phyloP scores from a whole-genome alignment of 2,888 invertebrate genomes.

The Sesamia inferens region DNA sequence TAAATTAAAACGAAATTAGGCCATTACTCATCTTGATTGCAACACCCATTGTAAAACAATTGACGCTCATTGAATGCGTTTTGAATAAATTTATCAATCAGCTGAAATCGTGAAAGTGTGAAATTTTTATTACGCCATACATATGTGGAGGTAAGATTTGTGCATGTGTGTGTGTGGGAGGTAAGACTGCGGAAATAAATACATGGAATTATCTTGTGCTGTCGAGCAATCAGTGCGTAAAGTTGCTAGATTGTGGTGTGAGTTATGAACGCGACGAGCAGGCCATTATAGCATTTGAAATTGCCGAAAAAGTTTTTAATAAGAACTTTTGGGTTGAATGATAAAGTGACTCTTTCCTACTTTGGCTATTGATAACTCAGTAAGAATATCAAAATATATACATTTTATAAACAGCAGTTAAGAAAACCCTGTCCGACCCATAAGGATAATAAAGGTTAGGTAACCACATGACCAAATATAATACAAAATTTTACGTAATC shows the following conservation, averaged over 20 bases:
- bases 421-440: no score
- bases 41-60: slow-evolving; percentile 39
- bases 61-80: slow-evolving; percentile 17
- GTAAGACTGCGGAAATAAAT: slow-evolving; percentile 69
- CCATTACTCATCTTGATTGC: slow-evolving; percentile 9
- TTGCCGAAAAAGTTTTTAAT: neutral
- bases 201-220: slow-evolving; percentile 64
- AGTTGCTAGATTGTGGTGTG: slow-evolving; percentile 66
- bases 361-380: no score
- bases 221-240: slow-evolving; percentile 76
- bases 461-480: no score
- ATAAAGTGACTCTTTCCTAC: neutral
- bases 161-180: slow-evolving; percentile 51
- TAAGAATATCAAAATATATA: neutral
- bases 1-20: neutral
- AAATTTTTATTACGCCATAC: slow-evolving; percentile 70
- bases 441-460: no score
- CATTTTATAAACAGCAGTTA: neutral
- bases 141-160: slow-evolving; percentile 52
- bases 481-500: no score
- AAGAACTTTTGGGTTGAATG: neutral
- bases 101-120: slow-evolving; percentile 74
- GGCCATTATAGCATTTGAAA: neutral
- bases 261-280: slow-evolving; percentile 9
- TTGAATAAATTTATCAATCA: slow-evolving; percentile 58